Base-by-base conservation (phyloP, 1,140 invertebrate genomes). In the Achroia grisella region DNA sequence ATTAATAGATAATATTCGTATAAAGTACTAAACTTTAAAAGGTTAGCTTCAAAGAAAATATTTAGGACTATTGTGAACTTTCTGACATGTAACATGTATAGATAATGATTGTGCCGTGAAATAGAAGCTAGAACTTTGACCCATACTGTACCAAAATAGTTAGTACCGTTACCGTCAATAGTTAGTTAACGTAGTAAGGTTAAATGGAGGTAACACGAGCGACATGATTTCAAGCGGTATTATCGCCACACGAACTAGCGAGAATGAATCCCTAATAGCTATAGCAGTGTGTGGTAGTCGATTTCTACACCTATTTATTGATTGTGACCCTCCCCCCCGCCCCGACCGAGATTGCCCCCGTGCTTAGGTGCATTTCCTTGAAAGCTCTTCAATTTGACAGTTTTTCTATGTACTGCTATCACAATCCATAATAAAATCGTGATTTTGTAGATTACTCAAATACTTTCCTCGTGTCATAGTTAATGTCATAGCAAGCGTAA, bases 251-350 rank as follows among this genome's bases (percentile, higher is more conserved):
- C 29, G 9, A 40, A 39, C 56, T 40, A 46, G 47, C 56, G 39
- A 27, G 36, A 43, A 27, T 31, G 32, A 11, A 44, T 50, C 53
- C 47, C 50, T 23, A 23, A 23, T 23, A 23, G 17, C 17, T 23
- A n/a, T n/a, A n/a, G n/a, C 47, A 34, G 60, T 51, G 52, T 61
- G 44, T 45, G 45, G 11, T 42, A 54, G 54, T 46, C 57, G 47
- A 56, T 60, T 62, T 15, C 48, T 39, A 54, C 36, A 51, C 48
- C 56, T 69, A 72, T 76, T 64, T 69, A 76, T 76, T 76, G 64
- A 56, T 65, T 27, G 35, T 47, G 36, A 44, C 56, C 52, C 53
- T 34, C 39, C 46, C 34, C 43, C 33, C 43, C 52, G 39, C 52
- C n/a, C n/a, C 32, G 29, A 50, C 41, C 35, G 30, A 51, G 33